Evolutionary conservation across 2,113 vertebrate species (phyloP).

Genomic region (Phaethon lepturus): DNA sequence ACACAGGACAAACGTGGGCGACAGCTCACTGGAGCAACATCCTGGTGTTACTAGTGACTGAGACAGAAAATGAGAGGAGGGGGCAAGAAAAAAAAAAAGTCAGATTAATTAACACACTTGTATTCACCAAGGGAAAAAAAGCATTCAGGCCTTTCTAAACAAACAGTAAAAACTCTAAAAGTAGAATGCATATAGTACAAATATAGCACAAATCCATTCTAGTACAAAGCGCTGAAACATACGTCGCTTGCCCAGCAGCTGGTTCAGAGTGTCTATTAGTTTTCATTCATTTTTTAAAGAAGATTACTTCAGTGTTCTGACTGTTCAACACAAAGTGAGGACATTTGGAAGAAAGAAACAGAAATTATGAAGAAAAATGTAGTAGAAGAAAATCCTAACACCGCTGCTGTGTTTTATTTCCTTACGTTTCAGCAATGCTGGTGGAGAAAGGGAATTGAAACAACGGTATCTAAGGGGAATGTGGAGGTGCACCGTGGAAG

Average conservation of each 20-base stretch:
- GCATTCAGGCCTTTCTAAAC: not conserved
- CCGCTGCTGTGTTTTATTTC: not conserved
- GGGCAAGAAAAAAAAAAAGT: too few relatives aligned
- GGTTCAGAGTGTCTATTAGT: not conserved
- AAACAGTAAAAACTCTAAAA: not conserved
- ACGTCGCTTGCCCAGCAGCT: not conserved
- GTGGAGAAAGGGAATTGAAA: not conserved
- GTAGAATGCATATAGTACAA: not conserved
- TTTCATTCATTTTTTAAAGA: not conserved
- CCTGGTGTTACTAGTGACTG: not conserved
- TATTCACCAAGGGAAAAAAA: not conserved
- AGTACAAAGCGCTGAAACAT: not conserved
- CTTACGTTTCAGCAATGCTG: not conserved
- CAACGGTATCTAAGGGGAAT: fast-evolving
- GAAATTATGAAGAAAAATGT: not conserved
- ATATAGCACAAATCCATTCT: not conserved
- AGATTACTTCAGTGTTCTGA: not conserved
- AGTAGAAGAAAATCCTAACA: not conserved
- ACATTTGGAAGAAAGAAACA: not conserved
- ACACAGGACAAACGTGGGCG: not conserved
- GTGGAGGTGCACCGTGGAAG: not conserved
- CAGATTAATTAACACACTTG: not conserved
- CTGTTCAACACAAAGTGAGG: not conserved
- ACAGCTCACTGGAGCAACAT: not conserved
- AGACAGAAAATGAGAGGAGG: not conserved